These are phyloP conservation scores for Pomatostomus ruficeps DNA, from an alignment of 2,113 vertebrate species.

Conservation along the genomic window DNA sequence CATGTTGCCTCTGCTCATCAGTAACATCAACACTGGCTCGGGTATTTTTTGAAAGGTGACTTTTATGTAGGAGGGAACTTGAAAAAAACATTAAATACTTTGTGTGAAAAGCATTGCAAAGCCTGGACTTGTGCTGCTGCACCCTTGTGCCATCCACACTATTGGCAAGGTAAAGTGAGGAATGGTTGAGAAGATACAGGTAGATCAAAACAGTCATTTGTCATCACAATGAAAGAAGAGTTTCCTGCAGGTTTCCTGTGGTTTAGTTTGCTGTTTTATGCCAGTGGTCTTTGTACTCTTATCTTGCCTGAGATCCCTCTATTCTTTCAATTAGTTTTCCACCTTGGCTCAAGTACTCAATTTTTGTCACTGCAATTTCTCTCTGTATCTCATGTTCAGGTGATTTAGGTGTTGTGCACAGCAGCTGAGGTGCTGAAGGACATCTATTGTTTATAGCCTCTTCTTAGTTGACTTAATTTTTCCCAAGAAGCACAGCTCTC, in stretches of 20 bases:
- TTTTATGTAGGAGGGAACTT: background rate
- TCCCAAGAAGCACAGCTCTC: background rate
- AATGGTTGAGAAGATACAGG: background rate
- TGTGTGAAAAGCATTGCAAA: background rate
- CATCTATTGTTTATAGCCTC: background rate
- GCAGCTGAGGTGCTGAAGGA: background rate
- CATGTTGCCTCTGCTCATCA: background rate
- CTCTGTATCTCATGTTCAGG: background rate
- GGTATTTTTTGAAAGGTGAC: background rate
- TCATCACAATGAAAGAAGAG: background rate
- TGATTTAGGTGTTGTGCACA: background rate
- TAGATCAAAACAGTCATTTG: background rate
- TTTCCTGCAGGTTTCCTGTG: background rate
- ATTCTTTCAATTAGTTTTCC: background rate
- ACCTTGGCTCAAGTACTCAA: background rate
- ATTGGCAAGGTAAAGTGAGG: background rate
- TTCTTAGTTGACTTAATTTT: background rate
- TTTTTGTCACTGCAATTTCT: background rate
- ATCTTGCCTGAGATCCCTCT: background rate
- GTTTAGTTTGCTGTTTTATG: background rate
- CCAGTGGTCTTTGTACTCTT: background rate
- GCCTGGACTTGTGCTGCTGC: background rate
- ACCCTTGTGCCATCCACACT: background rate
- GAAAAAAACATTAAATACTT: background rate
- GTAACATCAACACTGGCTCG: background rate